phyloP scores from a whole-genome alignment of 2,797 vertebrate genomes.

The Coccyzus lansbergi region DNA sequence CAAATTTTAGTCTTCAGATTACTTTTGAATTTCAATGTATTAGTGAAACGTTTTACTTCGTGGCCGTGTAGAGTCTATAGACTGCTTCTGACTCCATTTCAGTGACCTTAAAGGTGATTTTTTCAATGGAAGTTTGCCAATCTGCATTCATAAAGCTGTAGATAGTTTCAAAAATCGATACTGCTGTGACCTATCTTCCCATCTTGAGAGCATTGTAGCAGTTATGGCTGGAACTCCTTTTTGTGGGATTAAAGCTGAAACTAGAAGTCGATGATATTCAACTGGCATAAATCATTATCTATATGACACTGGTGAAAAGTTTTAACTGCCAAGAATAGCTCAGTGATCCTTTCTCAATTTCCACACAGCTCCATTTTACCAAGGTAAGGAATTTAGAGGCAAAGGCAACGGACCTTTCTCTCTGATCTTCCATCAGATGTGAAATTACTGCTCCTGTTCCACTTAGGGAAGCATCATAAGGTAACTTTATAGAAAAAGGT shows the following conservation, averaged over 20 bases:
- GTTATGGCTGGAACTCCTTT: not conserved
- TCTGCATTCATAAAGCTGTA: not conserved
- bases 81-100: not conserved
- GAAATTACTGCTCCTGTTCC: constrained; percentile 33
- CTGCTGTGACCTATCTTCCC: not conserved
- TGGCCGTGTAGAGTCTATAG: not conserved
- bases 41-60: not conserved
- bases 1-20: not conserved
- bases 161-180: not conserved
- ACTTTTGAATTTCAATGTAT: not conserved
- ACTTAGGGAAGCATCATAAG: constrained; percentile 21
- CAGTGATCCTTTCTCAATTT: constrained; percentile 16
- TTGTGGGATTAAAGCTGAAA: not conserved
- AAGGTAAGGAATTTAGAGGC: constrained; percentile 2
- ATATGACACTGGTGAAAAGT: not conserved
- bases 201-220: not conserved
- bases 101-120: not conserved
- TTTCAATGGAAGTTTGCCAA: not conserved
- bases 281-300: not conserved
- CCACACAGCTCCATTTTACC: not conserved
- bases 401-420: constrained; percentile 34
- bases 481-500: constrained; percentile 23
- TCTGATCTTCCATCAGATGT: constrained; percentile 14
- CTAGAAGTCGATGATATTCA: not conserved
- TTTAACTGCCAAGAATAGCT: not conserved